Conservation (phyloP, 2,888 invertebrate genomes). For the Marronus borbonicus region DNA sequence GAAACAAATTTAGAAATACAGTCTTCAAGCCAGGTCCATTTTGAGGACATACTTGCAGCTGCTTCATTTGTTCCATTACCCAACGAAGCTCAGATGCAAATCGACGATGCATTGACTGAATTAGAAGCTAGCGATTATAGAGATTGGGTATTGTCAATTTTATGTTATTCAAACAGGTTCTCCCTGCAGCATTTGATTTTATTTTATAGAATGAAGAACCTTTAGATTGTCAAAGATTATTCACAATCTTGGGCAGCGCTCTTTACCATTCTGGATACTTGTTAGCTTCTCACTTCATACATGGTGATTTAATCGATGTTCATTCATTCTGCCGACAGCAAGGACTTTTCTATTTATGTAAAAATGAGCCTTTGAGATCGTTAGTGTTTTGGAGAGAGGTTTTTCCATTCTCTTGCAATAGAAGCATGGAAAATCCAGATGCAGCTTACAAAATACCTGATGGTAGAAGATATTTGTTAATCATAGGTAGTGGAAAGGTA, state of each 20-base stretch:
- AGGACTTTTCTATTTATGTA: conserved; percentile 81
- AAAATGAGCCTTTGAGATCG: conserved; percentile 78
- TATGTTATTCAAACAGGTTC: too few relatives aligned
- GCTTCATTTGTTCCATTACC: conserved; percentile 79
- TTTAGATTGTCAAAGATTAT: conserved; percentile 81
- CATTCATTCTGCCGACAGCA: conserved; percentile 83
- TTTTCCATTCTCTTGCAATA: conserved; percentile 73
- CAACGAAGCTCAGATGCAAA: conserved; percentile 83
- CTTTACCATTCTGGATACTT: conserved; percentile 78
- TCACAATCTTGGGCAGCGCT: conserved; percentile 73
- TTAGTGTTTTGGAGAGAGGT: conserved; percentile 86
- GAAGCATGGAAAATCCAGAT: conserved; percentile 58
- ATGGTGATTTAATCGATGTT: conserved; percentile 82
- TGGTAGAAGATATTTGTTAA: conserved; percentile 81
- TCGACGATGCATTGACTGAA: conserved; percentile 91
- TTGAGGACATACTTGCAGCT: conserved; percentile 80
- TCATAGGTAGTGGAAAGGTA: conserved; percentile 80
- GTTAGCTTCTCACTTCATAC: conserved; percentile 83
- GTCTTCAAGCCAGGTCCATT: conserved; percentile 60
- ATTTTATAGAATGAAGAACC: conserved; percentile 81
- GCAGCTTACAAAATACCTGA: conserved; percentile 71
- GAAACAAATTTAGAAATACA: conserved; percentile 51
- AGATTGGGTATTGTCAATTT: conserved; percentile 78
- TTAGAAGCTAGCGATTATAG: conserved; percentile 93
- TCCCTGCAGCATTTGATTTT: not conserved